Percentiles rank a stretch among this genome's conserved stretches.
Conservation (phyloP, 2,797 vertebrate species). For the Euphonia xanthogaster region DNA sequence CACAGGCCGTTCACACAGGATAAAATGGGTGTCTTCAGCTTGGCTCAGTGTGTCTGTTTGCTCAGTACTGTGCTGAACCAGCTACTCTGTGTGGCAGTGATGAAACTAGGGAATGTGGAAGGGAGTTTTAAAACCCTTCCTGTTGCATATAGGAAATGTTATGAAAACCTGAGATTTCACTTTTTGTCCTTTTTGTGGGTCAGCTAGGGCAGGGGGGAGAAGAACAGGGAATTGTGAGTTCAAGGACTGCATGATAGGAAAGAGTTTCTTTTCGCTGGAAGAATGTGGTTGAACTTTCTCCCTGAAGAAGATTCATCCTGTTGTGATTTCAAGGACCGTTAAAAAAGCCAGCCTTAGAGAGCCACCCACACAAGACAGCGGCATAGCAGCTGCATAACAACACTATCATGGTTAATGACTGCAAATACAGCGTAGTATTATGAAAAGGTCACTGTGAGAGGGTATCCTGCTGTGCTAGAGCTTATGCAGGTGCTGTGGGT, state of each 20-base stretch:
- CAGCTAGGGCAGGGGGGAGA: background rate
- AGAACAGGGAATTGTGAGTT: slow-evolving; percentile 42
- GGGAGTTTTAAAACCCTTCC: slow-evolving; percentile 30
- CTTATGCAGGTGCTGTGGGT: slow-evolving; percentile 34
- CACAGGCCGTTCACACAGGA: slow-evolving; percentile 27
- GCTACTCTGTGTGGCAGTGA: background rate
- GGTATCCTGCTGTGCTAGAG: slow-evolving; percentile 9
- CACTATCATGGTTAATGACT: background rate
- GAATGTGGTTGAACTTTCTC: slow-evolving; percentile 62
- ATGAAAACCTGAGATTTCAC: slow-evolving; percentile 46
- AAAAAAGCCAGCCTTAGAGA: slow-evolving; percentile 37
- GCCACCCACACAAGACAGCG: slow-evolving; percentile 55
- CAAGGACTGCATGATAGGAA: slow-evolving; percentile 53
- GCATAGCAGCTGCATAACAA: slow-evolving; percentile 61
- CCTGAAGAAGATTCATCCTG: slow-evolving; percentile 64
- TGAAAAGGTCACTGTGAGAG: slow-evolving; percentile 45
- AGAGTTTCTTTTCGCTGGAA: slow-evolving; percentile 37
- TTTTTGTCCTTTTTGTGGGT: slow-evolving; percentile 36
- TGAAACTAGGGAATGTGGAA: slow-evolving; percentile 9
- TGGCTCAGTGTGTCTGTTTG: background rate
- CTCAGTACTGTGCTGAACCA: background rate
- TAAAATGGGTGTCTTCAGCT: background rate
- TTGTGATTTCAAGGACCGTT: slow-evolving; percentile 72
- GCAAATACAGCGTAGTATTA: background rate
- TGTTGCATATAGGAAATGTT: slow-evolving; percentile 31